phyloP scores from a whole-genome alignment of 2,888 invertebrate species.

The Tetragonisca angustula region DNA sequence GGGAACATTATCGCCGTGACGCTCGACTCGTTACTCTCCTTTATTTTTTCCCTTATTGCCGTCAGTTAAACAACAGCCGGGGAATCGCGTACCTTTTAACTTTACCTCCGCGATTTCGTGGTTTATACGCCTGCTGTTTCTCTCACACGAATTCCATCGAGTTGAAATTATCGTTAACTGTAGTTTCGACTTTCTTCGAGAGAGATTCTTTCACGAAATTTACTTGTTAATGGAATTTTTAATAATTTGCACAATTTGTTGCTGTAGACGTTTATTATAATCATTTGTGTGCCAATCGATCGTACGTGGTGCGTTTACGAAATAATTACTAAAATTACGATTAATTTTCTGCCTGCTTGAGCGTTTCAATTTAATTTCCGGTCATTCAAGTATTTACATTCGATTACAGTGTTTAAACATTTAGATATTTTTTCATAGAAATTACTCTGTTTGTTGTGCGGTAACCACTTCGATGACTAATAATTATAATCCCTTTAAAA shows the following conservation, averaged over 20 bases:
- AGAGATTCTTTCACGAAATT: not conserved
- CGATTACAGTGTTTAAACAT: not conserved
- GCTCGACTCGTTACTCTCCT: not conserved
- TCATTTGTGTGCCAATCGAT: not conserved
- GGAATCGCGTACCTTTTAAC: conserved; percentile 5
- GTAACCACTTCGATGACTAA: too few species aligned
- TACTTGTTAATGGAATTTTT: not conserved
- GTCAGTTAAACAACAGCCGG: conserved; percentile 33
- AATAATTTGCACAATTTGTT: not conserved
- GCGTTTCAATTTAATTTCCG: rapidly evolving
- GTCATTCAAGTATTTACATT: rapidly evolving
- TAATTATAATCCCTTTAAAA: not conserved
- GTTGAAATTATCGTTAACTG: not conserved
- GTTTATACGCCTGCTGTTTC: not conserved
- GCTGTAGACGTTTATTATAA: not conserved
- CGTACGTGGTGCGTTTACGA: not conserved
- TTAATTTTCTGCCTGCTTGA: not conserved
- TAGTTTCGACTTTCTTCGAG: rapidly evolving
- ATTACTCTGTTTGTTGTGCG: too few species aligned
- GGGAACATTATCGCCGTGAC: conserved; percentile 39
- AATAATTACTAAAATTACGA: not conserved
- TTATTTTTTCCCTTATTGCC: conserved; percentile 22
- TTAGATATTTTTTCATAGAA: too few species aligned
- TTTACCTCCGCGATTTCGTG: not conserved
- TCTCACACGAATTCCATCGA: too few species aligned